Percentiles rank a stretch among this genome's conserved stretches.
Evolutionary conservation across 2,113 vertebrate genomes (phyloP).

Genomic region (Electrona antarctica): DNA sequence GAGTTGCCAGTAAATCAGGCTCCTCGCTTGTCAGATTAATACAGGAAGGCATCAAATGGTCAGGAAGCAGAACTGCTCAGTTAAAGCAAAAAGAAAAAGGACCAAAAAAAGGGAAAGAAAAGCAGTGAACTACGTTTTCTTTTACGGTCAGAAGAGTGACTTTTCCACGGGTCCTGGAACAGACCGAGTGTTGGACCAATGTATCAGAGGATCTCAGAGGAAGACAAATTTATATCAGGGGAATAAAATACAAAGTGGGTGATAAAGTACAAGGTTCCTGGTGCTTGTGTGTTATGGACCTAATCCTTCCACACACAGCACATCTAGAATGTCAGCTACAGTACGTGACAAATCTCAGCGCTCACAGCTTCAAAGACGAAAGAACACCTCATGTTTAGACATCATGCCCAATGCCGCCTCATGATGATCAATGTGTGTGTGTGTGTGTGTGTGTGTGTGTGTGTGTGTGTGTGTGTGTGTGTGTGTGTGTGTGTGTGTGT

Average conservation of each 20-base stretch:
- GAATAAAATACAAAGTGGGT: background rate
- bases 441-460: slow-evolving; percentile 10
- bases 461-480: slow-evolving; percentile 8
- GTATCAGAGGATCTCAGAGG: background rate
- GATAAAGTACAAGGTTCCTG: slow-evolving; percentile 8
- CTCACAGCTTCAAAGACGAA: slow-evolving; percentile 43
- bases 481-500: background rate
- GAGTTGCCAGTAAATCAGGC: slow-evolving; percentile 58
- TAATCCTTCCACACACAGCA: background rate
- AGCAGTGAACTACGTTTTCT: background rate
- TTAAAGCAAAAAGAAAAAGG: slow-evolving; percentile 22
- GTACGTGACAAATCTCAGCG: slow-evolving; percentile 32
- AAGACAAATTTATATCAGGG: slow-evolving; percentile 4
- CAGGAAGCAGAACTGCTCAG: slow-evolving; percentile 36
- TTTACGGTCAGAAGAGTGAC: slow-evolving; percentile 1
- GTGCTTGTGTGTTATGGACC: background rate
- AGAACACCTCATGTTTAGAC: slow-evolving; percentile 34
- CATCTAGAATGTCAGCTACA: slow-evolving; percentile 17
- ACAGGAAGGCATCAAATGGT: slow-evolving; percentile 50
- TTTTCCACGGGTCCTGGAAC: slow-evolving; percentile 14
- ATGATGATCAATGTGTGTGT: background rate
- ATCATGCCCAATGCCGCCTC: slow-evolving; percentile 9
- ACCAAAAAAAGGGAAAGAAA: background rate
- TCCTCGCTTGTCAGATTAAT: slow-evolving; percentile 36
- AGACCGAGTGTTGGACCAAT: background rate